phyloP scores from a whole-genome alignment of 2,113 vertebrate genomes.

The Gasterosteus aculeatus region DNA sequence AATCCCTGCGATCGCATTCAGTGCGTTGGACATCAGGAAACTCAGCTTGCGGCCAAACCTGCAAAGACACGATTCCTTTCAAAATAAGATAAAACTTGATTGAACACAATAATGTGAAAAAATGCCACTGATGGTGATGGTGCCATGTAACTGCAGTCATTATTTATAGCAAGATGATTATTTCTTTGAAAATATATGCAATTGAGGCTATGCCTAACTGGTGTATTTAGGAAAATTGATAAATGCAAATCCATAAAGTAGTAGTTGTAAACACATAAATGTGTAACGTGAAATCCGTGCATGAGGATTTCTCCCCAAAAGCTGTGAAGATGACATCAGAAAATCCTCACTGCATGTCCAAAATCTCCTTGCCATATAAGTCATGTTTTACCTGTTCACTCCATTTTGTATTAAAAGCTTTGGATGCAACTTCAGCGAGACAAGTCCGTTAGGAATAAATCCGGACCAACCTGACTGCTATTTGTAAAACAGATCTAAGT shows the following conservation, averaged over 20 bases:
- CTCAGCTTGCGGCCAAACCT: conserved; percentile 89
- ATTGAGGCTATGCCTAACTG: not conserved
- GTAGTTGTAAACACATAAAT: no score
- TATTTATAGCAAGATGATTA: not conserved
- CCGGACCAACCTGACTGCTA: not conserved
- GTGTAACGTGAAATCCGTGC: no score
- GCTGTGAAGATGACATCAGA: not conserved
- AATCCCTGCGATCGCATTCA: conserved; percentile 84
- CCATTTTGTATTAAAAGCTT: not conserved
- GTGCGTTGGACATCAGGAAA: conserved; percentile 87
- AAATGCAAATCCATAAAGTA: not conserved
- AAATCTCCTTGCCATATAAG: not conserved
- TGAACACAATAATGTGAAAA: not conserved
- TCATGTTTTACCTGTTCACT: not conserved
- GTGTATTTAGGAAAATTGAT: not conserved
- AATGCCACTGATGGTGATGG: not conserved
- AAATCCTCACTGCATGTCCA: not conserved
- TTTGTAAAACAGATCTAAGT: not conserved
- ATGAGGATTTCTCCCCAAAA: no score
- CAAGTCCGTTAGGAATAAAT: not conserved
- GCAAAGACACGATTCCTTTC: conserved; percentile 18
- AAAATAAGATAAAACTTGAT: not conserved
- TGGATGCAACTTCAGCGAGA: not conserved
- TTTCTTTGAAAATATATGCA: no score
- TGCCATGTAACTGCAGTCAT: not conserved